Base-by-base conservation (phyloP, 1,140 invertebrate genomes). In the Drosophila kurseongensis region DNA sequence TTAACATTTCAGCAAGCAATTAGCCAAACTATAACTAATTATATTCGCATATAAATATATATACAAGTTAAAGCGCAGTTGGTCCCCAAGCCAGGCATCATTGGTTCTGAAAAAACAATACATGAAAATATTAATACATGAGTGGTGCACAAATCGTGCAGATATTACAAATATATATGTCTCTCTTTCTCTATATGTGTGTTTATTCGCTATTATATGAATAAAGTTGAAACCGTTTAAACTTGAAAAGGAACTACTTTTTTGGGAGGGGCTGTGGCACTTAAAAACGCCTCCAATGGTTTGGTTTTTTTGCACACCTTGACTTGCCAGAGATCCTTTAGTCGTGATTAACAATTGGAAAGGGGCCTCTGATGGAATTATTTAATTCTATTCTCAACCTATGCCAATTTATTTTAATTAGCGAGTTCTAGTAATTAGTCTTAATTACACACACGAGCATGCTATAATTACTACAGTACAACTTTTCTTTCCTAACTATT, bases 361-460 rank as follows among this genome's bases (percentile, higher is more conserved):
- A 65, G 71, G 44, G 73, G 41, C 56, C 41, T 60, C 27, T 50
- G 38, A 50, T 73, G 54, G 55, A 47, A 56, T 41, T 76, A 69
- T 63, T 63, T 71, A 61, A 45, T 63, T 76, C 48, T 68, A 56
- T 51, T 56, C 66, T 71, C 42, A 72, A 77, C 50, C 32, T 77
- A 56, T 56, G 74, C 48, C 63, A 78, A 78, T 78, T 77, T 63
- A 58, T 71, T 76, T 77, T 78, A 78, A 78, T 78, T 78, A 78
- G 73, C 36, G 12, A 48, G 62, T 38, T 76, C 12, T 10, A 57
- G 58, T 77, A 76, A 77, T 78, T 78, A 78, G 41, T 56, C 38
- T 63, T 78, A 78, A 78, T 78, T 72, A 71, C 66, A 78, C 66
- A 78, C 35, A 55, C 12, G 41, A 44, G 58, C 66, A 42, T 54